Evolutionary conservation across 1,140 invertebrate genomes (phyloP), one percentile per base, ranked within the genome.

Genomic region (Pseudomyrmex concolor): DNA sequence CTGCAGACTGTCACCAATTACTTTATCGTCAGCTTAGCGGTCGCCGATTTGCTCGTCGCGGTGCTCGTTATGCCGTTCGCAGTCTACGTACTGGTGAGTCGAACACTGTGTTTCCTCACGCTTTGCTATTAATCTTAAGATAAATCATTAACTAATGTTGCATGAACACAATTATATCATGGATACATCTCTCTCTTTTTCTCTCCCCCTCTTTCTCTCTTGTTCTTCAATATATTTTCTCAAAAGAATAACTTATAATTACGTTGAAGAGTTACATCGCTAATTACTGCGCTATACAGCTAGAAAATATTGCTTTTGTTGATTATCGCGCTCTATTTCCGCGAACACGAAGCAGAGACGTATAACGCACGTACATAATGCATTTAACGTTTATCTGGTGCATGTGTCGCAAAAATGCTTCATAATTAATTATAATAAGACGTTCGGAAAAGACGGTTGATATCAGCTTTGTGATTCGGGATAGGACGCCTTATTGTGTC

Each of bases 41-140:
- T 99, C 10, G 99, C 99, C 13, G 99, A 99, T 95, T 96, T 99
- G 22, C 95, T 99, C 80, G 99, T 99, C 2, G 99, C 98, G 43
- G 96, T 98, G 5, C 96, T 99, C 63, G 99, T 99, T 82, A 99
- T 99, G 99, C 99, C 99, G 13, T 99, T 99, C 93, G 99, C 98
- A 78, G 98, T 99, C 89, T 99, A 99, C 95, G 97, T 99, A 93
- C 73, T 94, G 93, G 94, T 94, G 72, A 94, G 94, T 92, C 17
- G 1, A 3, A 12, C 25, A 22, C 34, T 59, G 51, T 9, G 48
- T 15, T 22, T 22, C 45, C 19, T 73, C 17, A 15, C 19, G 15
- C 1, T 55, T 54, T 15, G 54, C n/a, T 9, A 34, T 71, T 54
- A 34, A 55, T 9, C 7, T 68, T 67, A 19, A 55, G 25, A 7